phyloP scores from a whole-genome alignment of 2,113 vertebrate species.

The Sisor rabdophorus region DNA sequence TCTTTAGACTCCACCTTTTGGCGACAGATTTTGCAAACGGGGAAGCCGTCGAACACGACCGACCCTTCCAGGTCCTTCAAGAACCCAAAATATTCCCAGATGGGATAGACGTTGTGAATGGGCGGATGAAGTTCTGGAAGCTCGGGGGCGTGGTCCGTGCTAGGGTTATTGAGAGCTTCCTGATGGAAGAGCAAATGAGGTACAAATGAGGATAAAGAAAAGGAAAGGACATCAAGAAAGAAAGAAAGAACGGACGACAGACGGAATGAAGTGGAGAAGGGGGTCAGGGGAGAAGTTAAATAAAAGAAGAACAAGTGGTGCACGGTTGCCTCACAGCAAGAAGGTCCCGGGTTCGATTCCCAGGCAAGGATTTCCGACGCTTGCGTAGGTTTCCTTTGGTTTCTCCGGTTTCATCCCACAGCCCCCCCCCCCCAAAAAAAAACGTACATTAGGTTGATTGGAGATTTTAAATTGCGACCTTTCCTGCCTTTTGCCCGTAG shows the following conservation, averaged over 20 bases:
- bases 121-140: slow-evolving; percentile 24
- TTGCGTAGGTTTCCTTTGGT: too few species aligned
- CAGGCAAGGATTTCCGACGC: too few species aligned
- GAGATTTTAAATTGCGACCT: too few species aligned
- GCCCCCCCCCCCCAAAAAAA: too few species aligned
- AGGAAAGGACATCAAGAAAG: neutral
- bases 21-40: slow-evolving; percentile 32
- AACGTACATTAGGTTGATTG: too few species aligned
- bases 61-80: slow-evolving; percentile 18
- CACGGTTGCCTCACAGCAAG: too few species aligned
- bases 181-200: neutral
- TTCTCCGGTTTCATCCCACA: too few species aligned
- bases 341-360: too few species aligned
- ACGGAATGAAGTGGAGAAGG: neutral
- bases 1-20: slow-evolving; percentile 33
- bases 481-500: too few species aligned
- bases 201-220: neutral
- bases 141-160: neutral
- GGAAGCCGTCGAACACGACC: slow-evolving; percentile 33
- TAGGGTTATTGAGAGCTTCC: neutral
- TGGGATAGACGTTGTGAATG: neutral
- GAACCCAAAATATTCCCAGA: slow-evolving; percentile 35
- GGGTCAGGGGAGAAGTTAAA: neutral
- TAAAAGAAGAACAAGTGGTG: neutral
- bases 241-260: neutral